Conservation (phyloP, 1,140 invertebrate species). For the Goniozus legneri region DNA sequence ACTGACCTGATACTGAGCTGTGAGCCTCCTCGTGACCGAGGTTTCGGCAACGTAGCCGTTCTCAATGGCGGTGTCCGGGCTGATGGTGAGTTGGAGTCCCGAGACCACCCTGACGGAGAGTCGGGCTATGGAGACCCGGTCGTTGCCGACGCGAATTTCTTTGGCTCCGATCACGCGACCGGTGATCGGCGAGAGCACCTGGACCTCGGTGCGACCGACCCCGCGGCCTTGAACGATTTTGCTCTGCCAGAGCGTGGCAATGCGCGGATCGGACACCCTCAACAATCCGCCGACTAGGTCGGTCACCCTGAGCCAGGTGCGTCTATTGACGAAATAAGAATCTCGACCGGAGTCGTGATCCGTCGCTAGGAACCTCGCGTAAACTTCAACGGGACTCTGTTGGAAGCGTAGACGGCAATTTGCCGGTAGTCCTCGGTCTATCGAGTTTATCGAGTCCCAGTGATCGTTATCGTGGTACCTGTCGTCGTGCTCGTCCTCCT, state of each 20-base stretch:
- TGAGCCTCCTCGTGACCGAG: constrained; percentile 78
- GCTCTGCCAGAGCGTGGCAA: constrained; percentile 78
- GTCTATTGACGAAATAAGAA: constrained; percentile 83
- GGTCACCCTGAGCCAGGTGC: constrained; percentile 84
- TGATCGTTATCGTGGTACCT: constrained; percentile 46
- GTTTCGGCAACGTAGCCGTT: constrained; percentile 89
- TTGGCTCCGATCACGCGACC: constrained; percentile 86
- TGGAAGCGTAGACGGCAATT: constrained; percentile 82
- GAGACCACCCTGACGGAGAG: constrained; percentile 86
- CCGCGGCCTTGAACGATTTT: constrained; percentile 82
- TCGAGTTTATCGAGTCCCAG: constrained; percentile 55
- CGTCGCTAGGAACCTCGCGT: constrained; percentile 83
- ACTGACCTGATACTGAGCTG: constrained; percentile 88
- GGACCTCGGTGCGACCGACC: constrained; percentile 87
- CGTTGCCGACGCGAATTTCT: constrained; percentile 86
- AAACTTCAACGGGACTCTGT: constrained; percentile 86
- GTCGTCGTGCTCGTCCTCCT: constrained; percentile 35
- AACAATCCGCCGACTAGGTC: constrained; percentile 82
- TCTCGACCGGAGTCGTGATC: constrained; percentile 89
- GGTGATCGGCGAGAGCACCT: constrained; percentile 88
- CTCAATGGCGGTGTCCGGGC: constrained; percentile 77
- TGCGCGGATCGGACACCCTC: constrained; percentile 82
- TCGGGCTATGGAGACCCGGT: constrained; percentile 80
- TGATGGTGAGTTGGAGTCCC: constrained; percentile 84
- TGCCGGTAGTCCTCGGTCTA: constrained; percentile 40